Evolutionary conservation across 1,140 invertebrate genomes (phyloP).

Genomic region (Thaumatotibia leucotreta): DNA sequence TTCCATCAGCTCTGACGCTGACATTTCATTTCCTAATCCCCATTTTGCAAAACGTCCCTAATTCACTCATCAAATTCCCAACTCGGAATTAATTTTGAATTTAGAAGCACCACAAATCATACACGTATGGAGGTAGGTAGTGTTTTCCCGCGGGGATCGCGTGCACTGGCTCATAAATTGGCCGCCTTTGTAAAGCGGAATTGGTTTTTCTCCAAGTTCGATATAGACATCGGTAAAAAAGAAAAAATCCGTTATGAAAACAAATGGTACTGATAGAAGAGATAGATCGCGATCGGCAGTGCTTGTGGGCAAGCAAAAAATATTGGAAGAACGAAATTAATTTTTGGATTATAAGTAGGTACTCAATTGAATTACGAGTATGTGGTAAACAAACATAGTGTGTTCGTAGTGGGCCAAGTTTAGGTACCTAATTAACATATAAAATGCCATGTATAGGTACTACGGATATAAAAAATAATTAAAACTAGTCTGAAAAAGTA

Average conservation of each 20-base stretch:
- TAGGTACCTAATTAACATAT: no score
- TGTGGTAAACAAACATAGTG: no score
- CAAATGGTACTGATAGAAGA: constrained; percentile 1
- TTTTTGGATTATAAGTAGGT: no score
- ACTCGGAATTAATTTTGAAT: constrained; percentile 39
- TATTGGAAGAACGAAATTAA: not conserved
- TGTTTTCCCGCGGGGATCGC: constrained; percentile 27
- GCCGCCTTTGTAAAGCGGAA: constrained; percentile 44
- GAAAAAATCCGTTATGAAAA: constrained; percentile 18
- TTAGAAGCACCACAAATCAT: constrained; percentile 20
- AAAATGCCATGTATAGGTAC: no score
- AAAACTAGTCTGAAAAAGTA: no score
- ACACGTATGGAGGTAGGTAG: constrained; percentile 17
- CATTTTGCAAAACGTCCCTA: constrained; percentile 2
- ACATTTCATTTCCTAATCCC: not conserved
- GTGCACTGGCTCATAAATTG: constrained; percentile 43
- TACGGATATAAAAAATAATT: no score
- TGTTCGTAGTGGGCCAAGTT: no score
- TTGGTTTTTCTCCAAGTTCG: constrained; percentile 38
- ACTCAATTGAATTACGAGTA: no score
- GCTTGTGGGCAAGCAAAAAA: not conserved
- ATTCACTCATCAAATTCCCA: constrained; percentile 23
- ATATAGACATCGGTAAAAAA: constrained; percentile 24
- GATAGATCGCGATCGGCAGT: not conserved
- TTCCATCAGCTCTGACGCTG: not conserved